Conservation (phyloP, 2,888 invertebrate species). For the Prosapia bicincta region DNA sequence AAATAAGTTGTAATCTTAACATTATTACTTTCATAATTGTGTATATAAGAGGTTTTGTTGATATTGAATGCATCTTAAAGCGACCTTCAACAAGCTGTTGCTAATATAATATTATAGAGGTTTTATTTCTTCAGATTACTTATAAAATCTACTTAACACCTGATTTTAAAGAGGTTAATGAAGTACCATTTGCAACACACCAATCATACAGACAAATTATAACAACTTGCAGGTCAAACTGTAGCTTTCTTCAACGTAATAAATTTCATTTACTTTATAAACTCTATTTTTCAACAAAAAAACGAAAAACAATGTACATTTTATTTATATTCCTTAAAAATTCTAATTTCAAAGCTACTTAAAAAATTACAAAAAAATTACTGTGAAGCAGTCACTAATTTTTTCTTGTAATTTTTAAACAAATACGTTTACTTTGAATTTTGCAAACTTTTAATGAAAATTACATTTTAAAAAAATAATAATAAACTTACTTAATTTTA, state of each 20-base stretch:
- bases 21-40: too few relatives aligned
- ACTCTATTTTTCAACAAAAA: background rate
- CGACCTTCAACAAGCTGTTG: too few relatives aligned
- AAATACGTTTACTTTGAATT: background rate
- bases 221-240: background rate
- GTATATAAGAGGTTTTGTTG: too few relatives aligned
- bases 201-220: background rate
- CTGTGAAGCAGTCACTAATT: background rate
- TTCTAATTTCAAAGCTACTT: background rate
- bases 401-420: background rate
- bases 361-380: background rate
- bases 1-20: too few relatives aligned
- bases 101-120: too few relatives aligned
- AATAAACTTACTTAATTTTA: too few relatives aligned
- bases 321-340: background rate
- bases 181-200: background rate
- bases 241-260: background rate
- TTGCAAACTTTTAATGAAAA: too few relatives aligned
- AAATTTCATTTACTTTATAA: background rate
- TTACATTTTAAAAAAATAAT: too few relatives aligned
- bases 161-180: background rate
- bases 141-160: background rate
- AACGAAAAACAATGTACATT: slow-evolving; percentile 4
- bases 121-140: slow-evolving; percentile 9
- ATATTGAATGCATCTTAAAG: too few relatives aligned